Evolutionary conservation across 2,113 vertebrate genomes (phyloP).

Genomic region (Leptocoma aspasia): DNA sequence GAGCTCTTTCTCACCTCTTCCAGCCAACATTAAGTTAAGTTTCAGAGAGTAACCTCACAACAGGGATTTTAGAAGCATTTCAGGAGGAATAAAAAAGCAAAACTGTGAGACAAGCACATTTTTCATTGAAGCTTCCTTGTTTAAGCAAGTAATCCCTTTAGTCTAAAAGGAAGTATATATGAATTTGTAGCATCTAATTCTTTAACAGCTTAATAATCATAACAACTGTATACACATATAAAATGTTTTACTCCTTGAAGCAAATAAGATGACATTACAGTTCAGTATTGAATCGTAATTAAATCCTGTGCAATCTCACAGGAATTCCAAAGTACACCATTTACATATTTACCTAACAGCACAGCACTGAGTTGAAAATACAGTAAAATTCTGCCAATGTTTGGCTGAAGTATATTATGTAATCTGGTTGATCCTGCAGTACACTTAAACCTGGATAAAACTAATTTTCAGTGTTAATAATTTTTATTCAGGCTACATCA

Average conservation of each 20-base stretch:
- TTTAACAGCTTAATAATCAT: not conserved
- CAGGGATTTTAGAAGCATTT: not conserved
- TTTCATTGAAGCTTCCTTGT: not conserved
- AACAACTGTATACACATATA: not conserved
- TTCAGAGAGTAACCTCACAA: not conserved
- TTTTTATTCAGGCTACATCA: not conserved
- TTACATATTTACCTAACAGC: not conserved
- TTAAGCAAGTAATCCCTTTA: not conserved
- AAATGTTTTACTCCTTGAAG: not conserved
- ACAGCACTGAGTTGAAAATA: not conserved
- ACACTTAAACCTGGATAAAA: not conserved
- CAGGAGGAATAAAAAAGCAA: fast-evolving
- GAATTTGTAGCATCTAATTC: not conserved
- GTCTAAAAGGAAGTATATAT: not conserved
- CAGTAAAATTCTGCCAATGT: not conserved
- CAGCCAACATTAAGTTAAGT: not conserved
- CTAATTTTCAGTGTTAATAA: not conserved
- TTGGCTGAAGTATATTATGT: not conserved
- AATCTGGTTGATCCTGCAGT: not conserved
- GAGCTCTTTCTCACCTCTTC: not conserved
- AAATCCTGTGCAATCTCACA: not conserved
- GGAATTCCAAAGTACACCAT: not conserved
- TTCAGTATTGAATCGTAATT: not conserved
- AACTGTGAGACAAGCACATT: fast-evolving
- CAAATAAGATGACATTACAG: not conserved